Base-by-base conservation (phyloP, 30 jellyfish, hydroid and myxozoan genomes). In the Hydra vulgaris region DNA sequence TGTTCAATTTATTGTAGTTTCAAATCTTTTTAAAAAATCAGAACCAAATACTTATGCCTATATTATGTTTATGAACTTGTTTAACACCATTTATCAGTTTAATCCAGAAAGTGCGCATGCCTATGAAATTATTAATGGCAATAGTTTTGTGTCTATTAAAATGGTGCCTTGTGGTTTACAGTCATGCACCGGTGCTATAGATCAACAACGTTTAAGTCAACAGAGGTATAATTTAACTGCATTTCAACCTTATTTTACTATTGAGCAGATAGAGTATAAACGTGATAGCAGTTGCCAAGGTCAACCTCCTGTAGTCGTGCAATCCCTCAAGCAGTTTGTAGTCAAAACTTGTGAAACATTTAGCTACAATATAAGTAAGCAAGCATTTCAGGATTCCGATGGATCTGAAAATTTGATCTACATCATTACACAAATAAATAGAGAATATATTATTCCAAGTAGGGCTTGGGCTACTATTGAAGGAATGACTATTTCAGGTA, bases 201-300 rank as follows among this genome's bases (percentile, higher is more conserved):
- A 68, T 20, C 15, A 68, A 3, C 75, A 8, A 23, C 25, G 27
- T n/a, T 8, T n/a, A n/a, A 68, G 16, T 68, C 26, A 68, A 68
- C 25, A 68, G 27, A 68, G 16, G 8, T 78, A 15, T 18, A 74
- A 78, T 78, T 22, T 68, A 0, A 78, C 53, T 15, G 26, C 19
- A 61, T 78, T 78, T 23, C 19, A 21, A 25, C 85, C 85, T 17
- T 82, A 78, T 22, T 78, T 78, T 61, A 23, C 54, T 7, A 78
- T n/a, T 68, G 75, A 68, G 25, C 77, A 22, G 1, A n/a, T 61
- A 0, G 8, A 24, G 15, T 55, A 21, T 18, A 15, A 27, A 17
- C 85, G 85, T 54, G 77, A 18, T 27, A 82, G 54, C 22, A 25
- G 61, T 17, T 78, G 85, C 54, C n/a, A 25, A 78, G 85, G 52